Conservation (phyloP, 1,140 invertebrate species). For the Nebria ingens region DNA sequence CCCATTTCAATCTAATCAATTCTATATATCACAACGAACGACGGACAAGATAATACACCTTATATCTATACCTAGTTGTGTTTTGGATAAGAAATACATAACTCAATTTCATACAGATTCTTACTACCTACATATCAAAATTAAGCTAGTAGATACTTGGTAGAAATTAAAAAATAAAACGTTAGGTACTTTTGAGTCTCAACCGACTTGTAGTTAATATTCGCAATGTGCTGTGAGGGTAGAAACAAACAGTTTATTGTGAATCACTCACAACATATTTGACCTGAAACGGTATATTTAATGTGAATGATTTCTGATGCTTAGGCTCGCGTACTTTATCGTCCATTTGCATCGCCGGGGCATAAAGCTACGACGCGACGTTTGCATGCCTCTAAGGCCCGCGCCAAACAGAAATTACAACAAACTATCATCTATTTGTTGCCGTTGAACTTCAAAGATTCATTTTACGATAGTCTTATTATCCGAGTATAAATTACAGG, state of each 20-base stretch:
- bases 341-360: background rate
- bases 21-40: slow-evolving; percentile 6
- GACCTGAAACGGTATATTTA: slow-evolving; percentile 7
- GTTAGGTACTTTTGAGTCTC: too few relatives aligned
- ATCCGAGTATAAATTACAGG: background rate
- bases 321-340: background rate
- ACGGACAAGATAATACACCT: background rate
- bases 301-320: slow-evolving; percentile 9
- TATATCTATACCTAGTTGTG: too few relatives aligned
- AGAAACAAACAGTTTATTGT: too few relatives aligned
- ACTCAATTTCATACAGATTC: too few relatives aligned
- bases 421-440: background rate
- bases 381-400: background rate
- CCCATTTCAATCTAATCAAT: slow-evolving; percentile 5
- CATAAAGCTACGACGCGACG: too few relatives aligned
- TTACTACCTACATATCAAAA: too few relatives aligned
- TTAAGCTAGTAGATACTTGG: too few relatives aligned
- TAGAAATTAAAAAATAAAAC: too few relatives aligned
- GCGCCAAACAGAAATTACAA: background rate
- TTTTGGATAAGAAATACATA: background rate
- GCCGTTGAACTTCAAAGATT: background rate
- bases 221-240: too few relatives aligned
- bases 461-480: background rate
- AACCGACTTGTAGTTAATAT: too few relatives aligned
- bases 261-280: background rate